Evolutionary conservation across 2,113 vertebrate genomes (phyloP), one percentile per base, ranked within the genome.

Genomic region (Mormyrus lacerda): DNA sequence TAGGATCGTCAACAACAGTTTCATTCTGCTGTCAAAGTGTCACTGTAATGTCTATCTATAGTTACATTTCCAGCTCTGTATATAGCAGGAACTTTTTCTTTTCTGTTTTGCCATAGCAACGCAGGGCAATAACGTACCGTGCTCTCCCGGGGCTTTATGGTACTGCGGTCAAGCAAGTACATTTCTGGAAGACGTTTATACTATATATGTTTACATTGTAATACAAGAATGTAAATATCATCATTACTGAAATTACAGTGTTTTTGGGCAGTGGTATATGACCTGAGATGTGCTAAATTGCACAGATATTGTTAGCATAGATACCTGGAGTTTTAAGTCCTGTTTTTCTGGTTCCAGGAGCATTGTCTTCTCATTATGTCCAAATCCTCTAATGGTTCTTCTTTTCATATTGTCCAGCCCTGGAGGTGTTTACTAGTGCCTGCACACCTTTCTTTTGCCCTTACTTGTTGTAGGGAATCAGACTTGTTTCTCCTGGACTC

Each of bases 401-500:
- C n/a, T 87, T 31, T 17, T 89, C 24, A 15, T 15, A n/a, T 8
- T 31, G 61, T 31, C 13, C 87, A 15, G 19, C 11, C 42, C 50
- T 15, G 21, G 11, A 31, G 39, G 50, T 17, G 21, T 11, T 89
- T 31, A 45, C 51, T 21, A 6, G 27, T 44, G 45, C 42, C 1
- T 53, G 27, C 31, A 53, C 48, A n/a, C 69, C 2, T 45, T n/a
- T 53, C 24, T 51, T 21, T 85, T 53, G 2, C 55, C 8, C 35
- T 88, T 90, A 7, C 31, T 51, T 61, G 47, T 91, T 91, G 3
- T 94, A 99, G 97, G 93, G 96, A 97, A 82, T 96, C 96, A 0
- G 97, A 98, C 91, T 94, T 98, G 91, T 95, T 98, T 92, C 95
- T 98, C 91, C 95, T 99, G 0, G 97, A 98, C 91, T 97, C 96